Base-by-base conservation (phyloP, 2,797 vertebrate genomes). In the Argentina silus region DNA sequence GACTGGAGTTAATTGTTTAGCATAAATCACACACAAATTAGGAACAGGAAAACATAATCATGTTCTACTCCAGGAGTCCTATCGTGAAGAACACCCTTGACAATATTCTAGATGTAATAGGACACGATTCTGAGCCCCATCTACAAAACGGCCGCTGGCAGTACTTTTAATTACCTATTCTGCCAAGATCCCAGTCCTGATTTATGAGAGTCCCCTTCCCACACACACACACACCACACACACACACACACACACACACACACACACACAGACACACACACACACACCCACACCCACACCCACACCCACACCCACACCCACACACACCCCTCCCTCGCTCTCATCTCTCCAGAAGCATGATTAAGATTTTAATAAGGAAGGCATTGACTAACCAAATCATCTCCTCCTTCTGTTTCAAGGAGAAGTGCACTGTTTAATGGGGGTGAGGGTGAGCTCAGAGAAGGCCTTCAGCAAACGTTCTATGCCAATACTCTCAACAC, bases 151-250 rank as follows among this genome's bases (percentile, higher is more conserved):
- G 75, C 10, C 27, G 14, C 55, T 69, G 59, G 68, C 64, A 77
- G 78, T 67, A 12, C 60, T 47, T 81, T 74, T 62, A 73, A 78
- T 83, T 61, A 74, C 17, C 53, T 51, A 43, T 67, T 80, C 69
- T 65, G 63, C 3, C 43, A 71, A 51, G 57, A 0, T 17, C 72
- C 63, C 17, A 53, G 51, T 45, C 51, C 42, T 74, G 80, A 73
- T 73, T 67, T 62, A 81, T 81, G 62, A 76, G 27, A 72, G 61
- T 65, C 64, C 21, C 69, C 27, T 63, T 27, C 67, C 19, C 55
- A 47, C 60, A 2, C 15, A 7, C 19, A 47, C 62, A n/a, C n/a
- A n/a, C n/a, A n/a, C n/a, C 48, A n/a, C 27, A 21, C 70, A 57
- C 9, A 47, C n/a, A 36, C n/a, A 74, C 47, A 73, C 19, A n/a